phyloP scores from a whole-genome alignment of 2,113 vertebrate species.

The Theropithecus gelada region DNA sequence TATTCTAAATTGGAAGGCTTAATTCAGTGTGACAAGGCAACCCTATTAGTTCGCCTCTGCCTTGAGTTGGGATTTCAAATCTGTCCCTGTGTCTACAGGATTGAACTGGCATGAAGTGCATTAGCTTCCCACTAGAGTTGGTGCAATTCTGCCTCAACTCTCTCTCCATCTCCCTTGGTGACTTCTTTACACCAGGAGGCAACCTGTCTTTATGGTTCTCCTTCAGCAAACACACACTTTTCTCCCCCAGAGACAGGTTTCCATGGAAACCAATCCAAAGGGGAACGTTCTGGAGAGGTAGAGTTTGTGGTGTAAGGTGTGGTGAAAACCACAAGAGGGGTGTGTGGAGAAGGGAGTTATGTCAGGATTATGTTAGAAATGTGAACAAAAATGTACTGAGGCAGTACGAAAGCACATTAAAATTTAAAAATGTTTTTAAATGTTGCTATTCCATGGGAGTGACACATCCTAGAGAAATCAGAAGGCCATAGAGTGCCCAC shows the following conservation, averaged over 20 bases:
- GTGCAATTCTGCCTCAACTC: neutral
- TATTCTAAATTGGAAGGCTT: neutral
- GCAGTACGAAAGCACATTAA: neutral
- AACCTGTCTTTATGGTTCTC: neutral
- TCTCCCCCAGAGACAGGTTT: neutral
- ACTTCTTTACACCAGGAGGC: neutral
- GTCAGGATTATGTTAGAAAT: neutral
- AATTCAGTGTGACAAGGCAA: neutral
- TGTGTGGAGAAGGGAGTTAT: neutral
- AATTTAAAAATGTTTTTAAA: neutral
- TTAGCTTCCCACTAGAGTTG: neutral
- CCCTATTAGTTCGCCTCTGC: neutral
- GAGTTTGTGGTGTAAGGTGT: neutral
- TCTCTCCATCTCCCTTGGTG: neutral
- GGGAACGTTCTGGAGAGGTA: neutral
- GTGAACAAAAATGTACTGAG: neutral
- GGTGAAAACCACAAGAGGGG: neutral
- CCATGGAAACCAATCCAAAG: conserved; percentile 45
- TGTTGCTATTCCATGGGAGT: neutral
- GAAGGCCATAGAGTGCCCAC: neutral
- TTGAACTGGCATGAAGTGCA: too few relatives aligned
- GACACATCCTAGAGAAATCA: neutral
- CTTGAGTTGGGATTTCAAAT: neutral
- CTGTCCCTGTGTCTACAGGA: neutral
- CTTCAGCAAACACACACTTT: neutral